Base-by-base conservation (phyloP, 2,113 vertebrate species). In the Halcyon malimbica region DNA sequence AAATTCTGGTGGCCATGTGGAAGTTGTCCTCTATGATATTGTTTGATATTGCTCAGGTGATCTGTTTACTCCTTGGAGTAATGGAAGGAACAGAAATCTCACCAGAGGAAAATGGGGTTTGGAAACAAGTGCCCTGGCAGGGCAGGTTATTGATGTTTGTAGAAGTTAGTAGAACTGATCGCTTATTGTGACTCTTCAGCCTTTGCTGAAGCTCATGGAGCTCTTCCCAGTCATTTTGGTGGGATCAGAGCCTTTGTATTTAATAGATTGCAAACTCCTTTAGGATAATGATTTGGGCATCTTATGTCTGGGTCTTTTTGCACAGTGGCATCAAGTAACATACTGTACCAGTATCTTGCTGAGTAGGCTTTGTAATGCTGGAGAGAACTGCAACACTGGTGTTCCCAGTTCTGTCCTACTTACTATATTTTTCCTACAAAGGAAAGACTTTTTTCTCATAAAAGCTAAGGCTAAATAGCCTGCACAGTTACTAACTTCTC, bases 11-110 rank as follows among this genome's bases (percentile, higher is more conserved):
- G 63, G 41, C 70, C 24, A 46, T 53, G 21, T 24, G 33, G 74
- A 35, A 70, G 18, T 24, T 87, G 2, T 59, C 0, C 7, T 13
- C 3, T 6, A 1, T 18, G 2, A 2, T 25, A 6, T 2, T 59
- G 15, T 35, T 73, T 50, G 26, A 4, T 41, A 3, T 11, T 63
- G 21, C 48, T 44, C 16, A 42, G 64, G 16, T 74, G 39, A 62
- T 80, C 29, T 76, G 24, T 31, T 81, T 37, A 10, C 60, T 87
- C n/a, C 57, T 85, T 65, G 5, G 44, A 44, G 48, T 15, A 53
- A 15, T 7, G 21, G 44, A 31, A 35, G 59, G 48, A 79, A 5
- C 26, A 31, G 74, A 57, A 78, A 56, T 56, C 33, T 82, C 8
- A 2, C 53, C 23, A 48, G 67, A 83, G 57, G 9, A 33, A 33